These are phyloP conservation scores for Macrotrachela quadricornifera DNA, from an alignment of 1,140 invertebrate genomes.

Conservation along the genomic window DNA sequence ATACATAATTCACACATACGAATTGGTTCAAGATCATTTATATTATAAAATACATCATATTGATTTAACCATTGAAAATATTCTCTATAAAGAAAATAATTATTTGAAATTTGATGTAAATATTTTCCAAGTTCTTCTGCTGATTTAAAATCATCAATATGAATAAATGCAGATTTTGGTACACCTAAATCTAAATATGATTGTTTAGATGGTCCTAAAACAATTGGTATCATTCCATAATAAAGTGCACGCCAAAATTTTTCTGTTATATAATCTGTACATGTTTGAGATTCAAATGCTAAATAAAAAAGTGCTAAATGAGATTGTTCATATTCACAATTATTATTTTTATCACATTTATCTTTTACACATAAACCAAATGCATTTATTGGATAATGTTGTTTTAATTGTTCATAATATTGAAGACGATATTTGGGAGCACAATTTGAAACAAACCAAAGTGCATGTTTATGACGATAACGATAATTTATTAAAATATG, in stretches of 20 bases:
- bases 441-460: too few species aligned
- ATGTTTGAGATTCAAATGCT: slow-evolving; percentile 6
- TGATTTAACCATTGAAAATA: not conserved
- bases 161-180: not conserved
- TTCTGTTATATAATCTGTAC: slow-evolving; percentile 6
- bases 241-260: slow-evolving; percentile 6
- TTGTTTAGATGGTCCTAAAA: not conserved
- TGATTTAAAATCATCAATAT: slow-evolving; percentile 1
- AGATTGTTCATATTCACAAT: not conserved
- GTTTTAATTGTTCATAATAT: too few species aligned
- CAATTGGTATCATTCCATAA: slow-evolving; percentile 1
- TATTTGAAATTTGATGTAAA: not conserved
- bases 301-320: slow-evolving; percentile 1
- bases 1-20: slow-evolving; percentile 4
- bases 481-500: too few species aligned
- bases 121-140: not conserved
- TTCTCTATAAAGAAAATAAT: not conserved
- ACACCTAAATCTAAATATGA: not conserved
- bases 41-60: not conserved
- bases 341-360: too few species aligned
- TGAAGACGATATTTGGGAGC: too few species aligned
- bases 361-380: too few species aligned
- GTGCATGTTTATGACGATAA: too few species aligned
- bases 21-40: not conserved
- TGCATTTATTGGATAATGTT: too few species aligned